Conservation (phyloP, 2,888 invertebrate species). For the Phengaris arion region DNA sequence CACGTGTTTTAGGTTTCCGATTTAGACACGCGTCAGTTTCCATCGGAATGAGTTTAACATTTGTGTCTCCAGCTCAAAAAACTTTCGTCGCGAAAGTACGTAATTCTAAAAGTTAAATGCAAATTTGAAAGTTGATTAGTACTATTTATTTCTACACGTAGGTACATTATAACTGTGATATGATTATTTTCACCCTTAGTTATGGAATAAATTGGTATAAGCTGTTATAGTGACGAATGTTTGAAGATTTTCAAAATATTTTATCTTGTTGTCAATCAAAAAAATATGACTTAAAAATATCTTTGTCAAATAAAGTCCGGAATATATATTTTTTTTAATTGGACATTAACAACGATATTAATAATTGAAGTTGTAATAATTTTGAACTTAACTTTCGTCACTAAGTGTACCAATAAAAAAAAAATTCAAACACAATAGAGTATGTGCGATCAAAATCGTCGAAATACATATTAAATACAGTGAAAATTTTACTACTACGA, state of each 20-base stretch:
- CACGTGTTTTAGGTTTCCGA: not conserved
- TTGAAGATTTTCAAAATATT: slow-evolving; percentile 33
- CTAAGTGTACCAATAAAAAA: slow-evolving; percentile 20
- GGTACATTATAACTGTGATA: slow-evolving; percentile 73
- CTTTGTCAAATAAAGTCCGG: not conserved
- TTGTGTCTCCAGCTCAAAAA: not conserved
- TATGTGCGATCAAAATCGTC: slow-evolving; percentile 15
- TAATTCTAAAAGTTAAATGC: slow-evolving; percentile 49
- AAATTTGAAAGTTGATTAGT: slow-evolving; percentile 52
- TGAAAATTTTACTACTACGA: slow-evolving; percentile 57
- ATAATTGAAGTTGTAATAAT: slow-evolving; percentile 31
- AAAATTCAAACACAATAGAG: slow-evolving; percentile 20
- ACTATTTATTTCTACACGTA: slow-evolving; percentile 62
- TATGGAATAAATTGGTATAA: slow-evolving; percentile 37
- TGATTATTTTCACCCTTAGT: slow-evolving; percentile 64
- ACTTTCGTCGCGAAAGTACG: slow-evolving; percentile 31
- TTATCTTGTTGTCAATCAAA: too few relatives aligned
- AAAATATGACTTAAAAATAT: not conserved
- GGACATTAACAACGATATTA: not conserved
- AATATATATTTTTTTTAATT: not conserved
- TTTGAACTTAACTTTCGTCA: slow-evolving; percentile 14
- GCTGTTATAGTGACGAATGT: slow-evolving; percentile 37
- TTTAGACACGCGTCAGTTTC: not conserved
- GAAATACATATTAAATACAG: slow-evolving; percentile 38
- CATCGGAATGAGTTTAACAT: not conserved